Percentiles rank a stretch among this genome's conserved stretches.
Conservation (phyloP, 2,888 invertebrate genomes). For the Ptilodon capucinus region DNA sequence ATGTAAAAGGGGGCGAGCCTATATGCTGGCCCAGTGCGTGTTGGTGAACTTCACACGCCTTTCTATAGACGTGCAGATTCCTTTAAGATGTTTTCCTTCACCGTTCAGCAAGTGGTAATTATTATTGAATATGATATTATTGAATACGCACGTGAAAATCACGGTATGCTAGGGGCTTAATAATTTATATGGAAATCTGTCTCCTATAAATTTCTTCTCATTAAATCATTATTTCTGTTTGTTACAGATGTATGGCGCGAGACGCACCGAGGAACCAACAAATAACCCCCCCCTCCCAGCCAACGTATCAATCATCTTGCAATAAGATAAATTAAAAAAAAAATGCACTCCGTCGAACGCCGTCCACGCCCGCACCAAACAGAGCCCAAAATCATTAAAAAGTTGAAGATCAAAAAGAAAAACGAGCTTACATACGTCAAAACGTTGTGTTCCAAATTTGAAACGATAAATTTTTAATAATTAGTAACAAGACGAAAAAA, state of each 20-base stretch:
- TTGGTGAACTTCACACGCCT: no score
- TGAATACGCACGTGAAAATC: no score
- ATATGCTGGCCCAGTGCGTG: no score
- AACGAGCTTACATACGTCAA: conserved; percentile 63
- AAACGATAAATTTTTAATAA: conserved; percentile 26
- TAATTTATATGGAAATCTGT: no score
- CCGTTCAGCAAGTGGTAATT: no score
- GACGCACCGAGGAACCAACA: conserved; percentile 38
- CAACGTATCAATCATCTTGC: conserved; percentile 34
- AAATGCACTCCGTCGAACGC: conserved; percentile 62
- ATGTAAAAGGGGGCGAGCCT: no score
- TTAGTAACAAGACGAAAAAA: conserved; percentile 15
- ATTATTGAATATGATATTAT: no score
- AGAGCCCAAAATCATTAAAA: conserved; percentile 48
- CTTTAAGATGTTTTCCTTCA: no score
- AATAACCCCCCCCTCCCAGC: conserved; percentile 17
- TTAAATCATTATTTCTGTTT: conserved; percentile 26
- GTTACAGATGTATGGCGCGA: conserved; percentile 65
- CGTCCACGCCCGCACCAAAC: conserved; percentile 53
- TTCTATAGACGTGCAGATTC: no score
- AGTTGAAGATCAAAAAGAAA: conserved; percentile 66
- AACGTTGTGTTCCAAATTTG: conserved; percentile 53
- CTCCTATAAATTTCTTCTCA: no score
- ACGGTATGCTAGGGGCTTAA: no score
- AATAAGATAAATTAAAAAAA: conserved; percentile 40